Base-by-base conservation (phyloP, 1,140 invertebrate species). In the Scylla paramamosain region DNA sequence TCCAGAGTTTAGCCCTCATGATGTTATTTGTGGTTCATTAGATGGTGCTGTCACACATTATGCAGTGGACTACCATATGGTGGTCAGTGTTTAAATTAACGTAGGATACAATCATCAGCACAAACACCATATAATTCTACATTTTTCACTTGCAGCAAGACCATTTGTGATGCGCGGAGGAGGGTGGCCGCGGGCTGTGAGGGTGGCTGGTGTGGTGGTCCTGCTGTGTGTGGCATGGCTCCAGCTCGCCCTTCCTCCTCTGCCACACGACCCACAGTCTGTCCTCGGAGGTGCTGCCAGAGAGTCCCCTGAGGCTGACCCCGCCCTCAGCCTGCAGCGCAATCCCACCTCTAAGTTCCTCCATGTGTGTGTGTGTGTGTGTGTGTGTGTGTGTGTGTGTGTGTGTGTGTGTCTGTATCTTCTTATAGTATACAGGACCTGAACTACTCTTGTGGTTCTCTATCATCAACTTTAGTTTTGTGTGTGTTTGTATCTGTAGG, bases 141-240 rank as follows among this genome's bases (percentile, higher is more conserved):
- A 39, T 29, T 14, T 67, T 20, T 14, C 32, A 39, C 25, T 3
- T 67, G 32, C 94, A 95, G 94, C 84, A 39, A 82, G 45, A 77
- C 88, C 77, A 82, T 59, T 87, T 89, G 94, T 94, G 92, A 96
- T 96, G 96, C 95, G 96, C 88, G 95, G 92, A 91, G 94, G 94
- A 83, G 95, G 95, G 87, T 95, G 95, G 95, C 92, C 92, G 32
- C 95, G 96, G 28, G 95, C 92, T 87, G 89, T 96, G 59, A 88
- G 96, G 83, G 94, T 96, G 48, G 82, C 95, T 32, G 95, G 95
- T 25, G 96, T 96, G 52, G 94, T 96, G 82, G 95, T 96, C 20
- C 29, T 96, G 93, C 93, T 96, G 82, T 96, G 95, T 95, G 96
- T 95, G 93, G 96, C 96, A 31, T 96, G 95, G 96, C 91, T 96